Evolutionary conservation across 2,888 invertebrate genomes (phyloP), one percentile per base, ranked within the genome.

Genomic region (Drosophila neotestacea): DNA sequence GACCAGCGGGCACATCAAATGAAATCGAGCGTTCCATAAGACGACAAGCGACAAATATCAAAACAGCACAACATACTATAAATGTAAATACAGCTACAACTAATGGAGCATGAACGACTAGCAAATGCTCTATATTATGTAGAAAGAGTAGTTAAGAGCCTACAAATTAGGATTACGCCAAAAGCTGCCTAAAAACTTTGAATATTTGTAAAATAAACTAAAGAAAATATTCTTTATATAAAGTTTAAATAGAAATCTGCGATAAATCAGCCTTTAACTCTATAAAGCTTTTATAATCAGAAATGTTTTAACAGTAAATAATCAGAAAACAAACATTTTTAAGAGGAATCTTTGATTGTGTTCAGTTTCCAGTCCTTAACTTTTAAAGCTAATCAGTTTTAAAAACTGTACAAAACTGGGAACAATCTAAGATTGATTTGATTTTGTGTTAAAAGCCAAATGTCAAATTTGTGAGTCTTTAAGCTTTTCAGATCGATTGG

Each of bases 1-100:
- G 67, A 79, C 64, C 73, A 70, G 65, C 65, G 73, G 58, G 65
- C 81, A 80, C 87, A 87, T 88, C 79, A 87, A 88, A 88, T 88
- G 82, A 88, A 85, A 85, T 88, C 72, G 84, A 88, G 84, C 83
- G 70, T 63, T 38, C 5, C 60, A 55, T 13, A 67, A 67, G 68
- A 41, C 46, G 56, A 41, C 54, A n/a, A 39, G 58, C 44, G 61
- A 36, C 58, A 47, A 65, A 63, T 73, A 73, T 73, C 77, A 77
- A 77, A 73, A 38, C n/a, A 30, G 61, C 73, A 58, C 48, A 41
- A 61, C 64, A 64, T 22, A 3, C 22, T 22, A 22, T 61, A 76
- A 71, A 79, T 79, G 79, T 71, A 66, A 80, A 80, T 72, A 68
- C 58, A 52, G 28, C 4, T 6, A 0, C 6, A 27, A 11, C 27